These are phyloP conservation scores for Craniophora ligustri DNA, from an alignment of 2,888 invertebrate species.

Conservation along the genomic window DNA sequence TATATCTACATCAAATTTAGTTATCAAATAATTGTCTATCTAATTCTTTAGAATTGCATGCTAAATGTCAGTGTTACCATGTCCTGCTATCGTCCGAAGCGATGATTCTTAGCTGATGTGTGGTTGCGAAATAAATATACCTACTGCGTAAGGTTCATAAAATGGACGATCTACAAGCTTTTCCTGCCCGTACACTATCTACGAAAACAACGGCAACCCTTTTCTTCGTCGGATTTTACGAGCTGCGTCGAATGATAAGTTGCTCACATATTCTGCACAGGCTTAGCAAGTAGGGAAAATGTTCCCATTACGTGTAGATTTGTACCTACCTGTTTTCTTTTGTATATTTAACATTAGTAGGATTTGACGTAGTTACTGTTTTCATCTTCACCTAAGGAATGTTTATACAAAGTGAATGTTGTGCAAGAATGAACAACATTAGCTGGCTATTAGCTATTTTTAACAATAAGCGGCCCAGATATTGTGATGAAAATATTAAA, in stretches of 20 bases:
- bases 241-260: conserved; percentile 45
- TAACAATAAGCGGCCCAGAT: conserved; percentile 16
- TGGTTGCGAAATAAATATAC: conserved; percentile 7
- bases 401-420: conserved; percentile 38
- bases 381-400: conserved; percentile 30
- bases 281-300: conserved; percentile 6
- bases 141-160: conserved; percentile 30
- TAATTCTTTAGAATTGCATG: no score
- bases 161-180: conserved; percentile 40
- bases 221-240: conserved; percentile 37
- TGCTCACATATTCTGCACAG: conserved; percentile 31
- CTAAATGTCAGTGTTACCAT: no score
- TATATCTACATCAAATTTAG: no score
- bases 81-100: no score
- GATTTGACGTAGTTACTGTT: conserved; percentile 27
- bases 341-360: conserved; percentile 24
- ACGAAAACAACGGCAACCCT: conserved; percentile 43
- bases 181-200: conserved; percentile 25
- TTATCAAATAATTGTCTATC: no score
- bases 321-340: conserved; percentile 1
- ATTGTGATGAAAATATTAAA: conserved; percentile 2
- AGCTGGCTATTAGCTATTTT: conserved; percentile 26
- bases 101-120: conserved; percentile 1
- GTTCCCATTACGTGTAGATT: not conserved
- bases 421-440: conserved; percentile 46